Conservation (phyloP, 2,113 vertebrate genomes). For the Istiophorus platypterus region DNA sequence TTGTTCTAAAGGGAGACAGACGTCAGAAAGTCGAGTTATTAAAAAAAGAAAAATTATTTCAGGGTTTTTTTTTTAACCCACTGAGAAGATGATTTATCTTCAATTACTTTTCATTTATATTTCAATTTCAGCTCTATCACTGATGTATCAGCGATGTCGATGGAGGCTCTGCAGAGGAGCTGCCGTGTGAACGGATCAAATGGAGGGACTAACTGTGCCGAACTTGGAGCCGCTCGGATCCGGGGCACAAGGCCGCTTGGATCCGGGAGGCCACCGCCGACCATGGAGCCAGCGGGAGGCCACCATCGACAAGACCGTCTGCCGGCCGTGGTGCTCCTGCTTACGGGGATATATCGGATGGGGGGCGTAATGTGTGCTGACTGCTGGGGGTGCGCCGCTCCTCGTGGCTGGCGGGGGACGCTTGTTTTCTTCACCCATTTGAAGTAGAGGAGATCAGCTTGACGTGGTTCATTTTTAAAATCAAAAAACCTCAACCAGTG, state of each 20-base stretch:
- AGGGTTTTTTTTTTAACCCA: not conserved
- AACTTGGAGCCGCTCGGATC: too few species aligned
- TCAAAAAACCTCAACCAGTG: constrained; percentile 44
- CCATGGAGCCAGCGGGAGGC: too few species aligned
- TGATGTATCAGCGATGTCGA: not conserved
- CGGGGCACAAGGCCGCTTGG: too few species aligned
- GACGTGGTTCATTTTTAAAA: constrained; percentile 61
- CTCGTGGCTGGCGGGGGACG: too few species aligned
- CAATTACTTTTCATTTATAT: not conserved
- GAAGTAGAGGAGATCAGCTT: constrained; percentile 39
- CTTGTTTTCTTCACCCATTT: constrained; percentile 64
- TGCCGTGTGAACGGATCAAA: not conserved
- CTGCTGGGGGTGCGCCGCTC: too few species aligned
- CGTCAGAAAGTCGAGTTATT: not conserved
- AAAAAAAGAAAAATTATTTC: too few species aligned
- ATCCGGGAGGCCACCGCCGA: too few species aligned
- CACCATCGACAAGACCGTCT: too few species aligned
- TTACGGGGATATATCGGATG: too few species aligned
- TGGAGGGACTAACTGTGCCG: not conserved
- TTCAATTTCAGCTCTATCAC: constrained; percentile 1
- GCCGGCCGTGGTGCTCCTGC: too few species aligned
- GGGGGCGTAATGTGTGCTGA: too few species aligned
- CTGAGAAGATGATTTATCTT: not conserved
- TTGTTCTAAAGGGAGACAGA: not conserved
- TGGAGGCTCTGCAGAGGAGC: constrained; percentile 13